phyloP scores from a whole-genome alignment of 2,113 vertebrate species.

The Oreotragus oreotragus region DNA sequence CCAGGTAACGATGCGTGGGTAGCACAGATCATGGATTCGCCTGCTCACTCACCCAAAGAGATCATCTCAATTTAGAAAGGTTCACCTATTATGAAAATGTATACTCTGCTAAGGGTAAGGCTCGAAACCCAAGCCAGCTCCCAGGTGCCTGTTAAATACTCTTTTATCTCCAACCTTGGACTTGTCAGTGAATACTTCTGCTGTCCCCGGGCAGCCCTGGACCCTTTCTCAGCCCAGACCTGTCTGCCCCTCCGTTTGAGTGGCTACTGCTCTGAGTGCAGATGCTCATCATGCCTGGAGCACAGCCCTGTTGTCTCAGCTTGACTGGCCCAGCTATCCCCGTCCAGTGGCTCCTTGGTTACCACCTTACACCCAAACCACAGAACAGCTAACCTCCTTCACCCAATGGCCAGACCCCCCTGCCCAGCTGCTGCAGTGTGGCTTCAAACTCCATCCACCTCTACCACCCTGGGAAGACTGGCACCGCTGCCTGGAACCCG shows the following conservation, averaged over 20 bases:
- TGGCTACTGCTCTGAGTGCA: conserved; percentile 19
- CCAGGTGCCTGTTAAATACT: conserved; percentile 50
- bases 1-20: not conserved
- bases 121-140: conserved; percentile 43
- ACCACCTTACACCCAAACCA: not conserved
- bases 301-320: conserved; percentile 4
- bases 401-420: not conserved
- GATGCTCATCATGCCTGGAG: conserved; percentile 26
- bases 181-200: conserved; percentile 28
- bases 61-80: conserved; percentile 20
- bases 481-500: not conserved
- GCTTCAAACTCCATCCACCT: not conserved
- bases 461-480: not conserved
- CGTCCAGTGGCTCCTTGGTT: not conserved
- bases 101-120: conserved; percentile 12
- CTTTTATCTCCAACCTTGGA: conserved; percentile 51
- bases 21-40: not conserved
- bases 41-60: not conserved
- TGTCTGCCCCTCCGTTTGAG: not conserved
- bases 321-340: conserved; percentile 10
- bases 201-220: conserved; percentile 35
- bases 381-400: not conserved
- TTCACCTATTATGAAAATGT: conserved; percentile 23
- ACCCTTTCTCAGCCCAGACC: conserved; percentile 57
- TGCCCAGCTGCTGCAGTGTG: not conserved